Evolutionary conservation across 2,888 invertebrate species (phyloP), one percentile per base, ranked within the genome.

Genomic region (Cephus runcator): DNA sequence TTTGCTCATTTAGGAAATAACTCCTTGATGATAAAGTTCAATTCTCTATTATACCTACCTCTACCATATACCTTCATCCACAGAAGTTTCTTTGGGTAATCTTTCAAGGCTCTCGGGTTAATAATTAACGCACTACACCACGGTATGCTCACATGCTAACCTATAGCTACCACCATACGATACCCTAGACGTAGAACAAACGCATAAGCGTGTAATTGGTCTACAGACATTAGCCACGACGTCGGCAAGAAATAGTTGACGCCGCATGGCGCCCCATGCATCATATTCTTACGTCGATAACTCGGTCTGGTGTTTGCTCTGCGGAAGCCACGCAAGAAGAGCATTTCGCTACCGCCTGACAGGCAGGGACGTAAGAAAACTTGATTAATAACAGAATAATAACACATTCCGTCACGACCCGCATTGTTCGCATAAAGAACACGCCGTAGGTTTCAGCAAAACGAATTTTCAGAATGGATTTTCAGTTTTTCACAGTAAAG

Each of bases 331-430:
- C 79, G 85, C 85, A 88, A 87, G 85, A 89, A 88, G 83, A 80
- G 79, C 83, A 83, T 86, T 86, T 86, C 82, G 85, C 86, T 85
- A 84, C 85, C 82, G 83, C 80, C 78, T 84, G 85, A 84, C 86
- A 86, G 83, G 81, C 81, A 81, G 78, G 78, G 79, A 80, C 79
- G 82, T 83, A 87, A 89, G 87, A 88, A 89, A 87, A 84, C 84
- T 87, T 90, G 90, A 90, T 90, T 90, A 88, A 90, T 88, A 89
- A 89, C 87, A 83, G 85, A 88, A 87, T 89, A 90, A 90, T 90
- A 89, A 90, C 85, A 89, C 80, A 82, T 82, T 82, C 81, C 75
- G 56, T 56, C 56, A 56, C 23, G 56, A 56, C 2, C 56, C 56
- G 56, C 23, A 56, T 56, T 56, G 56, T 56, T 56, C 56, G 23